phyloP scores from a whole-genome alignment of 1,140 invertebrate genomes.

The Monochamus saltuarius region DNA sequence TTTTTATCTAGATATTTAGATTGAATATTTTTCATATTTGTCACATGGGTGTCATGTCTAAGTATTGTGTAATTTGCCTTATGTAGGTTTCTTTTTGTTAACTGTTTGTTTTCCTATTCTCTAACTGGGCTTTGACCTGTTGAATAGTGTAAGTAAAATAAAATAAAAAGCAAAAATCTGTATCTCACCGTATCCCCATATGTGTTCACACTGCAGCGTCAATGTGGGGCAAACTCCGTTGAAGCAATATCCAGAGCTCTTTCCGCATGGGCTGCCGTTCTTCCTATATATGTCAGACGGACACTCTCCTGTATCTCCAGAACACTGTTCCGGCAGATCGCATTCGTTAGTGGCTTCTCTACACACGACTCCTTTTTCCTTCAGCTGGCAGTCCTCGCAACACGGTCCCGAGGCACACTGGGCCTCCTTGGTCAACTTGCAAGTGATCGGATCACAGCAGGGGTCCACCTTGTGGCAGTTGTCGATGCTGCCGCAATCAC shows the following conservation, averaged over 20 bases:
- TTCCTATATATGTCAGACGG: slow-evolving; percentile 86
- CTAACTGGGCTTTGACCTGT: no score
- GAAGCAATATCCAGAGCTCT: slow-evolving; percentile 77
- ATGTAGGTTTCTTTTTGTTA: no score
- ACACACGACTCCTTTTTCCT: slow-evolving; percentile 74
- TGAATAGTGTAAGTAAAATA: no score
- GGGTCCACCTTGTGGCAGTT: slow-evolving; percentile 84
- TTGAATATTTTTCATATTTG: no score
- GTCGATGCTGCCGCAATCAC: slow-evolving; percentile 84
- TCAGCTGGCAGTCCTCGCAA: slow-evolving; percentile 75
- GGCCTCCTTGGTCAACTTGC: slow-evolving; percentile 85
- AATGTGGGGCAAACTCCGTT: slow-evolving; percentile 88
- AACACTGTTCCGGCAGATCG: slow-evolving; percentile 90
- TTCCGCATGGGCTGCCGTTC: slow-evolving; percentile 75
- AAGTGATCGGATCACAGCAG: slow-evolving; percentile 95
- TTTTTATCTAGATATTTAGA: no score
- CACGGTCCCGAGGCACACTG: slow-evolving; percentile 91
- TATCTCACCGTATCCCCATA: slow-evolving; percentile 79
- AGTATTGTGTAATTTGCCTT: no score
- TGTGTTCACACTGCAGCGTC: slow-evolving; percentile 80
- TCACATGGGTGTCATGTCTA: no score
- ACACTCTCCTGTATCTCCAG: slow-evolving; percentile 83
- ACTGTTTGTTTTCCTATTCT: no score
- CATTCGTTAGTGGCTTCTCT: slow-evolving; percentile 86
- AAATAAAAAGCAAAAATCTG: neutral